Evolutionary conservation across 2,888 invertebrate species (phyloP), one percentile per base, ranked within the genome.

Genomic region (Isoperla grammatica): DNA sequence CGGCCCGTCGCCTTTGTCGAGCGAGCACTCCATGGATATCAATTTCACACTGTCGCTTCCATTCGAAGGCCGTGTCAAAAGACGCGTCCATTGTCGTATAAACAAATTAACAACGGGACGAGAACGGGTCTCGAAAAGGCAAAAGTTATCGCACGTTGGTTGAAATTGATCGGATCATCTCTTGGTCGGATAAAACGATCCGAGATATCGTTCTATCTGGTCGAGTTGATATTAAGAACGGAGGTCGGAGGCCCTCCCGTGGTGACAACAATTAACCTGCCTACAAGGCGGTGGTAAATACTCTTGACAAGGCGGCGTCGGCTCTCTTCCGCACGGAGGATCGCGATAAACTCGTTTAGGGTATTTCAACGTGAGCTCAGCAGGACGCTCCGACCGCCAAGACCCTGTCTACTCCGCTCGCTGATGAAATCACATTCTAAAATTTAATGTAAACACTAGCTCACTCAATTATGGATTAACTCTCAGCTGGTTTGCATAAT

Each of bases 1-100:
- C 15, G 23, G 53, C 17, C 20, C 19, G 53, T 37, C 20, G 37
- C 37, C 53, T 53, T 53, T 53, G 53, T 53, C 39, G 40, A 17
- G n/a, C 17, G 53, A n/a, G 39, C 19, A 13, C 15, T 53, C 53
- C 53, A 37, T 53, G 53, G 9, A 45, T 42, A 59, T 59, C 53
- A 53, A 59, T 59, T 59, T 59, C 59, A 59, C 54, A 59, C 54
- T 59, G 59, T 59, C 50, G 54, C 59, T 59, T 53, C 46, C 59
- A 54, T 23, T 59, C 40, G 58, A 58, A 22, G 53, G 15, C 45
- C 59, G 54, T 45, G 59, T 59, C 59, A 59, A 59, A 59, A 59
- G 59, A 54, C 39, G 53, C 53, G 39, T 37, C 53, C 19, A 39
- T 39, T 53, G 29, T 29, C 29, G 29, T 29, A 29, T 29, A 29